Percentiles rank a stretch among this genome's conserved stretches.
Evolutionary conservation across 2,797 vertebrate genomes (phyloP).

Genomic region (Sarcoramphus papa): DNA sequence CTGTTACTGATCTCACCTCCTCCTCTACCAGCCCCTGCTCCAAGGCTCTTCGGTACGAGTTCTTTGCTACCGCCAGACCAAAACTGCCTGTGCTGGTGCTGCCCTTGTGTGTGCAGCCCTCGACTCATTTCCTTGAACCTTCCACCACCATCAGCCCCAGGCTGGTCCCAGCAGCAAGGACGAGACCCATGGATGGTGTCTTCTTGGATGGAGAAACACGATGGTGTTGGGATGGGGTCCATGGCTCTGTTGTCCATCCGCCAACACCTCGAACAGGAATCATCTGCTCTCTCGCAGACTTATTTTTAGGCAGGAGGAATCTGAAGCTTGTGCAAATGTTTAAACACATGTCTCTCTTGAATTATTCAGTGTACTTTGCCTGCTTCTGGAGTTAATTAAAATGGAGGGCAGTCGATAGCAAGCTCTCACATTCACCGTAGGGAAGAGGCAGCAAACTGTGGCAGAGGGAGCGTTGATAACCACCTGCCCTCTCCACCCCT

Average conservation of each 20-base stretch:
- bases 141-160: not conserved
- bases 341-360: slow-evolving; percentile 16
- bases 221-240: not conserved
- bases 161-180: not conserved
- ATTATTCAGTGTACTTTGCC: slow-evolving; percentile 24
- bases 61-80: not conserved
- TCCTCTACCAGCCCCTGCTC: not conserved
- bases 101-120: not conserved
- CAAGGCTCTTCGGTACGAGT: not conserved
- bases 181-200: rapidly evolving
- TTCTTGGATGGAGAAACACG: not conserved
- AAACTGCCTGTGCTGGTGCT: not conserved
- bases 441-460: not conserved
- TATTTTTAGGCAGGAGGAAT: slow-evolving; percentile 25
- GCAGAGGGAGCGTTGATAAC: not conserved
- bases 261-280: not conserved
- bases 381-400: slow-evolving; percentile 31
- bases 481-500: not conserved
- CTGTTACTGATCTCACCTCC: not conserved
- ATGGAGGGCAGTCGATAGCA: not conserved
- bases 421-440: not conserved
- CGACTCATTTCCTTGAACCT: not conserved
- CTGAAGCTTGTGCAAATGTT: slow-evolving; percentile 32
- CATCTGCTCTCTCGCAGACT: not conserved
- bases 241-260: rapidly evolving